Conservation (phyloP, 1,140 invertebrate genomes). For the Musca vetustissima region DNA sequence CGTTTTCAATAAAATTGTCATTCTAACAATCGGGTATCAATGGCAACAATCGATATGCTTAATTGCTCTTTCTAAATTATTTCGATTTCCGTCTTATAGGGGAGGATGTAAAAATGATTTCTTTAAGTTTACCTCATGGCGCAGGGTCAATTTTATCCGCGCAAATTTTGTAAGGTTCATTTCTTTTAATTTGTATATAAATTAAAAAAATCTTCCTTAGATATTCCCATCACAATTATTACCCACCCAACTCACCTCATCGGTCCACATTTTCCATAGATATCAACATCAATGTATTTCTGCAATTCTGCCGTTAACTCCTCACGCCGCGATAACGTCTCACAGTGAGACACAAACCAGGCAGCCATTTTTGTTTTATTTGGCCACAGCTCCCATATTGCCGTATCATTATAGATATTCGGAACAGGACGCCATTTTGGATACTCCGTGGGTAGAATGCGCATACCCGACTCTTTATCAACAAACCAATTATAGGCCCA, state of each 20-base stretch:
- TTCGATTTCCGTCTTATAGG: too few relatives aligned
- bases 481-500: constrained; percentile 62
- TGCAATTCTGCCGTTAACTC: constrained; percentile 59
- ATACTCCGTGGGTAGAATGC: constrained; percentile 36
- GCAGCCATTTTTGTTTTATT: constrained; percentile 58
- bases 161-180: too few relatives aligned
- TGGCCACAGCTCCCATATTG: constrained; percentile 40
- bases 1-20: too few relatives aligned
- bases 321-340: constrained; percentile 59
- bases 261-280: constrained; percentile 66
- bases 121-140: too few relatives aligned
- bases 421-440: constrained; percentile 38
- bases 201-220: too few relatives aligned
- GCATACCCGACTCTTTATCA: constrained; percentile 37
- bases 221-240: too few relatives aligned
- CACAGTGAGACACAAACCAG: constrained; percentile 68
- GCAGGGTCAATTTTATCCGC: too few relatives aligned
- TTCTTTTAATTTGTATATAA: too few relatives aligned
- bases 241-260: constrained; percentile 46
- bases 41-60: too few relatives aligned
- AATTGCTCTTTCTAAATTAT: too few relatives aligned
- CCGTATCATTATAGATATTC: constrained; percentile 32
- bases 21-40: too few relatives aligned
- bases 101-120: too few relatives aligned
- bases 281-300: constrained; percentile 63